phyloP scores from a whole-genome alignment of 2,113 vertebrate species.

The Phalacrocorax carbo region DNA sequence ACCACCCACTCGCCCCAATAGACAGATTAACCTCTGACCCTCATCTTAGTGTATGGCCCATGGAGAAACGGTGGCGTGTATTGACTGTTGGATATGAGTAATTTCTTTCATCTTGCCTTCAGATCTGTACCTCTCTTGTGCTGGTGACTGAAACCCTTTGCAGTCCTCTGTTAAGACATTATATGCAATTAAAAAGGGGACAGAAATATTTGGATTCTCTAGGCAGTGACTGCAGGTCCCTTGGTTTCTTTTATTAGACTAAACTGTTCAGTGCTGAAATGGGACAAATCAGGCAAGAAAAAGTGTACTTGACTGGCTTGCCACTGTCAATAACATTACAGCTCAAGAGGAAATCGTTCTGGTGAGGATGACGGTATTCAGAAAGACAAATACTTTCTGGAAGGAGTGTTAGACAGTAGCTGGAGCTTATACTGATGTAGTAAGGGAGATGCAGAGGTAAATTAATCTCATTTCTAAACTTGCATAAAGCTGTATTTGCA shows the following conservation, averaged over 20 bases:
- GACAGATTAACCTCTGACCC: not conserved
- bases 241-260: not conserved
- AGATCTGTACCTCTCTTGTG: not conserved
- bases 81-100: not conserved
- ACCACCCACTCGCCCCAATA: not conserved
- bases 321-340: not conserved
- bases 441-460: not conserved
- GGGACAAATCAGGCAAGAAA: not conserved
- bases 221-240: not conserved
- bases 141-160: not conserved
- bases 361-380: not conserved
- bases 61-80: fast-evolving
- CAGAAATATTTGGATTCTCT: not conserved
- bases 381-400: not conserved
- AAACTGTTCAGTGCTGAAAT: not conserved
- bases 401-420: not conserved
- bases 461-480: not conserved
- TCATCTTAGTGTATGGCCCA: not conserved
- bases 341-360: not conserved
- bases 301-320: not conserved
- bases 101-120: not conserved
- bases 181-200: not conserved
- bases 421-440: not conserved
- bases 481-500: not conserved
- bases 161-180: not conserved